Evolutionary conservation across 2,888 invertebrate species (phyloP).

Genomic region (Campoplex nolae): DNA sequence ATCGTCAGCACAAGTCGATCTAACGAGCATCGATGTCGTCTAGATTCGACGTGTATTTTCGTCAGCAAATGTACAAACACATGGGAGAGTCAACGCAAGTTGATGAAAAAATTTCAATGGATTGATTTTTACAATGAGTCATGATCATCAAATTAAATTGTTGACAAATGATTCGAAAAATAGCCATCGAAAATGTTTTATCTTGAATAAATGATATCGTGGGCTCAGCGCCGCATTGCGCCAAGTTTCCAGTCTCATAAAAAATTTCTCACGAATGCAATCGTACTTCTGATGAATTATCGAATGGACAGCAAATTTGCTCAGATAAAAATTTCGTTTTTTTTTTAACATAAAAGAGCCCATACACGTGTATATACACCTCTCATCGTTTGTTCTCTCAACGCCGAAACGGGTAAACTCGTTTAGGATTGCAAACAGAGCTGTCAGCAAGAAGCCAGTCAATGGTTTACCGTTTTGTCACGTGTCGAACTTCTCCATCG

Average conservation of each 20-base stretch:
- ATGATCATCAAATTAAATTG: neutral
- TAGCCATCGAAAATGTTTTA: neutral
- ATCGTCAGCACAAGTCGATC: conserved; percentile 54
- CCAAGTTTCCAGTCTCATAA: neutral
- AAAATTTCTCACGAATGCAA: neutral
- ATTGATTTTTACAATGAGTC: neutral
- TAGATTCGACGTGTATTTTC: conserved; percentile 39
- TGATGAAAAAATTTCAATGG: neutral
- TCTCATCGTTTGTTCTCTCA: conserved; percentile 51
- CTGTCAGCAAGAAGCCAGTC: conserved; percentile 70
- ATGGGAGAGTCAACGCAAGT: neutral
- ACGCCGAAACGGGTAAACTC: conserved; percentile 58
- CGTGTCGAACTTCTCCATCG: conserved; percentile 58
- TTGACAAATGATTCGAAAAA: neutral
- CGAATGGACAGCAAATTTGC: neutral
- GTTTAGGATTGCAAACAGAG: conserved; percentile 69
- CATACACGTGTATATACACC: conserved; percentile 9
- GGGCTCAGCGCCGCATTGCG: neutral
- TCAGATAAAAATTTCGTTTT: neutral
- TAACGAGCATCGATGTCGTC: conserved; percentile 49
- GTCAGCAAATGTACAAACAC: conserved; percentile 18
- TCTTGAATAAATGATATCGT: neutral
- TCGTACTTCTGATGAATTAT: neutral
- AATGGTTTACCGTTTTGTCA: conserved; percentile 56
- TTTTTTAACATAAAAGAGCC: neutral